Conservation (phyloP, 2,797 vertebrate genomes). For the Pseudochirops cupreus region DNA sequence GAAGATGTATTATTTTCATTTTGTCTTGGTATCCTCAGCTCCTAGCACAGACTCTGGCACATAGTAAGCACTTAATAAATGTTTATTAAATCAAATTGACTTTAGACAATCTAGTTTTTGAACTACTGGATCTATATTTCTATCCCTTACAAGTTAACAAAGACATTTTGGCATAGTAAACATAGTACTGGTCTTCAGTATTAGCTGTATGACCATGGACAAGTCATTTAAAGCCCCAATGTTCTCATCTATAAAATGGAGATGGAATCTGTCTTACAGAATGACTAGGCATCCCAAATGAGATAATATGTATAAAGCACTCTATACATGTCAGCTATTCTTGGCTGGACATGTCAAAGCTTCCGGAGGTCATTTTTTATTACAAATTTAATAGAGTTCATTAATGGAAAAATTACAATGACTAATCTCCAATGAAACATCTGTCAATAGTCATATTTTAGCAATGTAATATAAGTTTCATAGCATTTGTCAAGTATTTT, state of each 20-base stretch:
- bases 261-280: neutral
- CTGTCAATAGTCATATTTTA: neutral
- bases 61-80: neutral
- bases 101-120: neutral
- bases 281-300: neutral
- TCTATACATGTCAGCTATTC: neutral
- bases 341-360: neutral
- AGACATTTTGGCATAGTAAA: neutral
- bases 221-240: neutral
- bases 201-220: neutral
- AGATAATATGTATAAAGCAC: neutral
- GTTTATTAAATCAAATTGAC: neutral
- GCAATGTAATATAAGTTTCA: neutral
- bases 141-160: neutral
- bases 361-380: neutral
- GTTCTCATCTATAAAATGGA: neutral
- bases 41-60: neutral
- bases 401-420: neutral
- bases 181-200: neutral
- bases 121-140: neutral
- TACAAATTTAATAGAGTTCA: neutral
- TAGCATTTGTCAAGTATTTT: neutral
- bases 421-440: neutral
- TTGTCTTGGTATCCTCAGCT: neutral
- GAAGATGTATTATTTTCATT: neutral